phyloP scores from a whole-genome alignment of 2,888 invertebrate species.

The Spatulosminthurus flaviceps region DNA sequence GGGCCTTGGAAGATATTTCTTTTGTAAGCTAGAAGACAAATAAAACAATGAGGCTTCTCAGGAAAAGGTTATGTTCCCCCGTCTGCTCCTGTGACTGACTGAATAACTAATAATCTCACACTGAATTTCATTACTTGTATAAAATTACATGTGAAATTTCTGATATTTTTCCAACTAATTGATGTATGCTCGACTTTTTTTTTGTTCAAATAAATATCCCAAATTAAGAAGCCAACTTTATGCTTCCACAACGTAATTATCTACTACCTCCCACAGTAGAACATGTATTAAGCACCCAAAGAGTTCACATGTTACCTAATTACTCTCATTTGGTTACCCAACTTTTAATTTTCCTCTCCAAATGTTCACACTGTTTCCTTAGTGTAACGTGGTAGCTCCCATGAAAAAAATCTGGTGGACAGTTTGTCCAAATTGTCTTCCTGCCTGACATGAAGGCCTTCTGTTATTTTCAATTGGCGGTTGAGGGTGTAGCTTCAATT shows the following conservation, averaged over 20 bases:
- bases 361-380: not conserved
- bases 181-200: not conserved
- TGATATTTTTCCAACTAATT: conserved; percentile 3
- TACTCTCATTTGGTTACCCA: not conserved
- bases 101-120: conserved; percentile 13
- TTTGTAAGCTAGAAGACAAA: too few relatives aligned
- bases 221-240: not conserved
- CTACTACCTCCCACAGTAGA: not conserved
- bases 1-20: too few relatives aligned
- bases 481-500: not conserved
- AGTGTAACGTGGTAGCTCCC: not conserved
- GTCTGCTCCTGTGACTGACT: not conserved
- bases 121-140: conserved; percentile 21
- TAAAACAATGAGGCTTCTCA: not conserved
- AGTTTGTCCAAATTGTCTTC: not conserved
- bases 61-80: not conserved
- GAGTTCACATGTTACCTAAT: conserved; percentile 14
- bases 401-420: not conserved
- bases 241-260: conserved; percentile 5
- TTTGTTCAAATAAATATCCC: conserved; percentile 3
- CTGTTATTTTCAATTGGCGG: not conserved
- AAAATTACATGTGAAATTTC: conserved; percentile 3
- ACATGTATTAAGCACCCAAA: not conserved
- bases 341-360: conserved; percentile 2
- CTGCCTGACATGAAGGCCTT: not conserved